Base-by-base conservation (phyloP, 2,888 invertebrate genomes). In the Euplagia quadripunctaria region DNA sequence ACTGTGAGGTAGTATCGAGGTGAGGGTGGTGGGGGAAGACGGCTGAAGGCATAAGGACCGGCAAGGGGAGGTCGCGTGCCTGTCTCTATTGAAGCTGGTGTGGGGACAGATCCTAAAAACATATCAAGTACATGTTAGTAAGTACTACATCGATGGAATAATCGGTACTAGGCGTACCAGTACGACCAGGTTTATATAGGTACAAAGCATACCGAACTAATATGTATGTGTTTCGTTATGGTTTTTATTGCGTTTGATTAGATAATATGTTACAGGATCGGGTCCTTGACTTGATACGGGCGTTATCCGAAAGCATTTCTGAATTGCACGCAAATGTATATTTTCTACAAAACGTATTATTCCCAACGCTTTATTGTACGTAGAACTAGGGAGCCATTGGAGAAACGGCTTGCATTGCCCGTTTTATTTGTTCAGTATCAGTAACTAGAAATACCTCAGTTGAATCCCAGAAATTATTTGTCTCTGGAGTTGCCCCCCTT, bases 41-140 rank as follows among this genome's bases (percentile, higher is more conserved):
- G 97, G 87, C 98, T 98, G 96, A 98, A 99, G 73, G 98, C 98
- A 91, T 98, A 99, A 51, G 98, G 98, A 49, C 98, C 99, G 31
- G 98, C 98, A 84, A 97, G 94, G 17, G 98, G 98, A 17, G 98
- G 98, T 81, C 98, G 96, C 0, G 97, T 97, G 67, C 97, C 97
- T 0, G 96, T 96, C 87, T 97, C 97, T 64, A 88, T 70, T 0
- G 81, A 81, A 12, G 79, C 89, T 82, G 82, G 78, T 8, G 80
- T 74, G 0, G 85, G 73, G 9, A 72, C 61, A 11, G 82, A 80
- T 49, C 79, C 80, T 85, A 77, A 8, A 66, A 74, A 63, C 51
- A 63, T 64, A 43, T 55, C n/a, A 31, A 46, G 20, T 43, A 66
- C 5, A 49, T 8, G n/a, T 61, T n/a, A 31, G 9, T 46, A 46